Base-by-base conservation (phyloP, 1,140 invertebrate genomes). In the Anastatus disparis region DNA sequence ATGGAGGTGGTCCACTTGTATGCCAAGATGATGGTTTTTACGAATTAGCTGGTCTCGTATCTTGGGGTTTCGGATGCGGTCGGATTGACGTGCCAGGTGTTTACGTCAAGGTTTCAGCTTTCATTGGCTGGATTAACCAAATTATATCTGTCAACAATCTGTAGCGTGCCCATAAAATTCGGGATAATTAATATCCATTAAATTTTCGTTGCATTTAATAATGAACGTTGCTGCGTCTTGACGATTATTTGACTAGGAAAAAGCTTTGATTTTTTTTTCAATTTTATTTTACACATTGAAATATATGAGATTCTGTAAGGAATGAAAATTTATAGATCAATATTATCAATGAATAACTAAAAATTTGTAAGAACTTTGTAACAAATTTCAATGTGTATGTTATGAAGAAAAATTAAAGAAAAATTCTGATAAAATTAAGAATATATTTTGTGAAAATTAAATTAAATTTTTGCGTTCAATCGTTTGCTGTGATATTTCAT, bases 91-190 rank as follows among this genome's bases (percentile, higher is more conserved):
- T 97, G 15, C 95, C 95, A 15, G 95, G 95, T 31, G 94, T 97
- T 55, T 97, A 97, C 83, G 95, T 97, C 24, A 97, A 97, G 87
- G 95, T 97, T 6, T 95, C 94, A 17, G 92, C 94, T 6, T 97
- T 97, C 84, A 96, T 97, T 73, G 95, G 95, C 53, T 97, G 95
- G 95, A 97, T 97, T 80, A 97, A 97, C 87, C 95, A 97, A 88
- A 97, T 97, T 63, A 97, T 97, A 78, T 96, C 94, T 79, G 95
- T 97, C 67, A 97, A 97, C 86, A 96, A 95, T 87, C 88, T 93
- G 84, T 94, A 92, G 74, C 67, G 42, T 55, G 20, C 24, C 10
- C 6, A 27, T 35, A 6, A 4, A 4, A 6, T 4, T 10, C 31
- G 31, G 4, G 4, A 35, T 6, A 44, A 17, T 44, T 44, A 15